These are phyloP conservation scores for Morus bassanus DNA, from an alignment of 2,797 vertebrate species.

Conservation along the genomic window DNA sequence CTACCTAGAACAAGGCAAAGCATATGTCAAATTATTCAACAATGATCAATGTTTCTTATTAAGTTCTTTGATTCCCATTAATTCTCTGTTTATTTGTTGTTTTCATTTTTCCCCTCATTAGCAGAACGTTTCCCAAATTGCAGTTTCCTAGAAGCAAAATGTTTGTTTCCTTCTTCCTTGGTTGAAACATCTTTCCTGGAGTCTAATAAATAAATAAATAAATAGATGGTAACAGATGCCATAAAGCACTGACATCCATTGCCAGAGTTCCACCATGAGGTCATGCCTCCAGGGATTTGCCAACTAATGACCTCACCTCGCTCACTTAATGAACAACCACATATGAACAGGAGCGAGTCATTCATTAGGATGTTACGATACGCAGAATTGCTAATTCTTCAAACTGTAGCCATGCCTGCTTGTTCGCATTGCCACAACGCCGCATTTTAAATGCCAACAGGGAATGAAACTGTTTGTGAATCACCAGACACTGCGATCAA, in stretches of 20 bases:
- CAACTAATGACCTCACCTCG: neutral
- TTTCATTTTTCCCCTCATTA: neutral
- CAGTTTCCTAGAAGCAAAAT: neutral
- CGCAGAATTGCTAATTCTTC: neutral
- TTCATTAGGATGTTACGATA: neutral
- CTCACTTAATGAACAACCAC: neutral
- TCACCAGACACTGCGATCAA: constrained; percentile 53
- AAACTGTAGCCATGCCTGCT: neutral
- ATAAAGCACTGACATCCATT: neutral
- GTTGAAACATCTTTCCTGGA: neutral
- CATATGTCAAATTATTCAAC: neutral
- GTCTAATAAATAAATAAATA: neutral
- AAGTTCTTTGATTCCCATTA: neutral
- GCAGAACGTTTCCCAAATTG: neutral
- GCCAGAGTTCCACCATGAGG: neutral
- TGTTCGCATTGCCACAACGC: neutral
- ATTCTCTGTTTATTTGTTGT: neutral
- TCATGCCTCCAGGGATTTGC: constrained; percentile 4
- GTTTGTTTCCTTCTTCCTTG: neutral
- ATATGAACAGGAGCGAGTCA: neutral
- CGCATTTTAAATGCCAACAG: constrained; percentile 4
- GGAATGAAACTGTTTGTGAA: constrained; percentile 24
- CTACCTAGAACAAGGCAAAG: neutral
- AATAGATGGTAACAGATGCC: neutral
- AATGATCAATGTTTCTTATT: neutral